Evolutionary conservation across 2,888 invertebrate species (phyloP).

Genomic region (Apotomis turbidana): DNA sequence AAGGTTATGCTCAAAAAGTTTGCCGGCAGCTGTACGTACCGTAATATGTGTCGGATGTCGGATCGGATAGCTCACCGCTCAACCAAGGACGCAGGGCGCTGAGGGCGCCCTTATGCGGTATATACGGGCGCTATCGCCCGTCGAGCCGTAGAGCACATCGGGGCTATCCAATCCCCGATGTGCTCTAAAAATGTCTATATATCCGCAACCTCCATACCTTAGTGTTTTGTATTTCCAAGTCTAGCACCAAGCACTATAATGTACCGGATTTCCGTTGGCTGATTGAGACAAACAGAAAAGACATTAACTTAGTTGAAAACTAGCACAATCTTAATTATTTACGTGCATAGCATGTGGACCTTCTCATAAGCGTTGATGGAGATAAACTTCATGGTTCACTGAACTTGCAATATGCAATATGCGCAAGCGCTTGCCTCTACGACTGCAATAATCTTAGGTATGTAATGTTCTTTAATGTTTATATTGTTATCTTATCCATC

Average conservation of each 20-base stretch:
- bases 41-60: too few relatives aligned
- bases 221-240: too few relatives aligned
- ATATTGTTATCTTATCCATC: constrained; percentile 1
- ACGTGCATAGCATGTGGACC: neutral
- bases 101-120: too few relatives aligned
- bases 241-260: neutral
- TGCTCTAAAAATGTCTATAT: too few relatives aligned
- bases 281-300: constrained; percentile 1
- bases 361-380: neutral
- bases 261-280: neutral
- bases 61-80: too few relatives aligned
- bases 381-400: constrained; percentile 17
- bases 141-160: too few relatives aligned
- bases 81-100: too few relatives aligned
- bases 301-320: neutral
- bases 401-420: constrained; percentile 8
- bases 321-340: neutral
- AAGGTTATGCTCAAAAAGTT: too few relatives aligned
- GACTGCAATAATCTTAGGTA: neutral
- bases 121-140: too few relatives aligned
- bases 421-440: neutral
- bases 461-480: constrained; percentile 12
- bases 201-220: too few relatives aligned
- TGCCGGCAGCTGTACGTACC: too few relatives aligned
- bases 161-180: too few relatives aligned